Evolutionary conservation across 2,797 vertebrate genomes (phyloP), one percentile per base, ranked within the genome.

Genomic region (Clarias laeviceps): DNA sequence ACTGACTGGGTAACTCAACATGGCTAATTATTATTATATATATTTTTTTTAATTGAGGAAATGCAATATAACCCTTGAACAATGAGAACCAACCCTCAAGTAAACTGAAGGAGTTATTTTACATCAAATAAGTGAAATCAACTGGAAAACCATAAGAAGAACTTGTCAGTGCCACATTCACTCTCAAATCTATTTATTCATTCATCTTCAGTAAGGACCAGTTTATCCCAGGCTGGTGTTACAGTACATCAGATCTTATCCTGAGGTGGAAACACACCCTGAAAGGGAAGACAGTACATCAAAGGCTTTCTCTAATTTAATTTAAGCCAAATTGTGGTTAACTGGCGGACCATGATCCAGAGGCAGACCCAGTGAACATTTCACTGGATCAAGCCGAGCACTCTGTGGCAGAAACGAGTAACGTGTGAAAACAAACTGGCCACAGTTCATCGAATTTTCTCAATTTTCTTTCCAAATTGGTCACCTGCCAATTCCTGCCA

Each of bases 1-100:
- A 89, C 90, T 89, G n/a, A 66, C 24, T 24, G n/a, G 57, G 70
- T 61, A 40, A 82, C 27, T 40, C 12, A 20, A 80, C 40, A 22
- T 29, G 5, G 22, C 50, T 50, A 37, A 24, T 68, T 24, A 45
- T 9, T 54, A 50, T 62, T 79, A 37, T 20, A 27, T 17, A 29
- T 50, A 50, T 27, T 29, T 54, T 54, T 27, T 27, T 37, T 9
- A 27, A 18, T 34, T 78, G 56, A 8, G 56, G 17, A 76, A 56
- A 32, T 5, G 50, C 50, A 32, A 29, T 14, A 45, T 20, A 22
- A 37, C 56, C 27, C n/a, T 50, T 11, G 20, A n/a, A 62, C 17
- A 37, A 34, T 61, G 18, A 40, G 24, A 62, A n/a, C 32, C 56
- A 76, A 76, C 8, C 15, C 45, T 50, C 2, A 14, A 2, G 45